Conservation (phyloP, 92 coral and sea anemone genomes). For the Phenganax subtilis region DNA sequence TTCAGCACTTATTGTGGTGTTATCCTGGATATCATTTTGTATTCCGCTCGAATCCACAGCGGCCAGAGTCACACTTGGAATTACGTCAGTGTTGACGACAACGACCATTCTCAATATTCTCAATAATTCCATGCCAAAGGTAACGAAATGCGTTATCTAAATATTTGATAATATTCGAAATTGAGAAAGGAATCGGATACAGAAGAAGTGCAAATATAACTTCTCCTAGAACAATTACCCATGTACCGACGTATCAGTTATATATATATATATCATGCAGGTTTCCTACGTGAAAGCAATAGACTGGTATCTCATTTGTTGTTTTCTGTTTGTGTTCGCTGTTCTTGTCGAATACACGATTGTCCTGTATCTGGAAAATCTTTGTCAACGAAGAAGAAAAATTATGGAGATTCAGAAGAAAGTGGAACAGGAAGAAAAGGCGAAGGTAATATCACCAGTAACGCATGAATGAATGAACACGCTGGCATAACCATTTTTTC, state of each 20-base stretch:
- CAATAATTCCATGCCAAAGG: conserved; percentile 97
- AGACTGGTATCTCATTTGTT: conserved; percentile 98
- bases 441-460: conserved; percentile 28
- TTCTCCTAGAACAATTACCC: too few relatives aligned
- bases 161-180: too few relatives aligned
- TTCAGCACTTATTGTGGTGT: conserved; percentile 81
- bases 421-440: conserved; percentile 37
- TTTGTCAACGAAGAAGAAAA: conserved; percentile 48
- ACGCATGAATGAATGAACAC: too few relatives aligned
- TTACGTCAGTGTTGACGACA: conserved; percentile 84
- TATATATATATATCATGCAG: conserved; percentile 35
- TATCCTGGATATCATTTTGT: conserved; percentile 98
- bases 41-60: conserved; percentile 94
- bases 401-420: conserved; percentile 34
- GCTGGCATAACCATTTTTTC: background rate
- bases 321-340: conserved; percentile 88
- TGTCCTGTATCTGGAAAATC: conserved; percentile 65
- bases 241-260: too few relatives aligned
- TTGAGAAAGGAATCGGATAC: too few relatives aligned
- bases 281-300: conserved; percentile 96
- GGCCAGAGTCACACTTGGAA: conserved; percentile 90
- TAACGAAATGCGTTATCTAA: conserved; percentile 2
- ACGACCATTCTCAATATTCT: conserved; percentile 85
- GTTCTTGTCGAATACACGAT: conserved; percentile 88
- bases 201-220: too few relatives aligned